Base-by-base conservation (phyloP, 2,113 vertebrate genomes). In the Urocitellus parryii region DNA sequence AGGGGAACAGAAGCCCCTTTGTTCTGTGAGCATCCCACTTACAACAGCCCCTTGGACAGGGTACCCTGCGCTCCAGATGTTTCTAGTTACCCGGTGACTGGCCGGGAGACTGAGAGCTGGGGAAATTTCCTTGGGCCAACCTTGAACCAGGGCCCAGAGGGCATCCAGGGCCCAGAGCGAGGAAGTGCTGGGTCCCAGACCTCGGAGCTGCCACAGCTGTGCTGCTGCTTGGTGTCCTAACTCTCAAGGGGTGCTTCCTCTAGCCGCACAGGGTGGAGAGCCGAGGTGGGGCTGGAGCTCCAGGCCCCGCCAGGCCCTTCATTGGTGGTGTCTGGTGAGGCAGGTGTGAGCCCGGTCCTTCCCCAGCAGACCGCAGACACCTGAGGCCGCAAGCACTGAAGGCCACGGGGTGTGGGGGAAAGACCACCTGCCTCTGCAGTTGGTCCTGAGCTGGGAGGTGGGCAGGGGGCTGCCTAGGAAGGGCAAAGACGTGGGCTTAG, bases 1-100 rank as follows among this genome's bases (percentile, higher is more conserved):
- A 34, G 32, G 37, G 78, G 68, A 96, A 96, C 95, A 98, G 98
- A 94, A 95, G 45, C 34, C 70, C 92, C 88, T 97, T 97, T 98
- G 97, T 96, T 96, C 90, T 67, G 0, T 5, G 2, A 65, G 13
- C 39, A 34, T 77, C 78, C 87, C 94, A 73, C 68, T 92, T 94
- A 63, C 56, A 77, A 72, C 86, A 96, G 96, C 80, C 94, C 81
- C 87, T 79, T 9, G 80, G 91, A 93, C 6, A 5, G 77, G 81
- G 0, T 1, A 16, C 56, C 95, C 79, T 27, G 16, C 6, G 0
- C 81, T 79, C 51, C 96, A 98, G 97, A 93, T 97, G 97, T 45
- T 97, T 96, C 93, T 72, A n/a, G 97, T 95, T 98, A 98, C 58
- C 58, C 85, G 84, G 20, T 73, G 94, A 97, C 92, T 22, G 85